Evolutionary conservation across 1,140 invertebrate genomes (phyloP).

Genomic region (Lepidurus apus): DNA sequence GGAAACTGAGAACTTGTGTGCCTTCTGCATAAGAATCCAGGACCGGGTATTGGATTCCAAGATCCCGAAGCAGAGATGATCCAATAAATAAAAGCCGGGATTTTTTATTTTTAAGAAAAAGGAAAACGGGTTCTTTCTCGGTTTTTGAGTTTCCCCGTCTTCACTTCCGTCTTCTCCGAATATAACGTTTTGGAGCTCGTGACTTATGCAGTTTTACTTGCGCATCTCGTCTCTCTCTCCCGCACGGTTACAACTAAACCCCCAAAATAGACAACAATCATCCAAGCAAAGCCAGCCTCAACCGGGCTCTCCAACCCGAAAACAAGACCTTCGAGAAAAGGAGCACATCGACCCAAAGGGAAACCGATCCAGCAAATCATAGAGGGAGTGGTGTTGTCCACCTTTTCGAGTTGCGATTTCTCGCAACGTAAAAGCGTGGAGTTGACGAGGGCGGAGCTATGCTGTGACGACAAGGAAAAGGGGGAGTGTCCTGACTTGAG

Average conservation of each 20-base stretch:
- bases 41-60: neutral
- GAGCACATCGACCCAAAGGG: too few relatives aligned
- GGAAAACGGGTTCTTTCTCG: neutral
- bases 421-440: neutral
- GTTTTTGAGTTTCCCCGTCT: neutral
- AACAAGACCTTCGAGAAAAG: too few relatives aligned
- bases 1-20: conserved; percentile 10
- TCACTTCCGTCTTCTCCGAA: conserved; percentile 2
- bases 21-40: neutral
- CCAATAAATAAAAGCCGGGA: neutral
- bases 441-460: neutral
- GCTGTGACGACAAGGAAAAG: neutral
- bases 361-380: neutral
- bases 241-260: neutral
- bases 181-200: neutral
- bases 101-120: neutral
- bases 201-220: conserved; percentile 14
- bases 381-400: neutral
- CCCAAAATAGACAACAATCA: conserved; percentile 19
- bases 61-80: neutral
- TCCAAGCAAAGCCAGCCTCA: neutral
- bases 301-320: neutral
- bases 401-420: neutral
- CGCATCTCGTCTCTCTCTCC: neutral
- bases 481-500: neutral